phyloP scores from a whole-genome alignment of 37 sponge, comb jelly and placozoan species.

The Cladorhizidae sp. region DNA sequence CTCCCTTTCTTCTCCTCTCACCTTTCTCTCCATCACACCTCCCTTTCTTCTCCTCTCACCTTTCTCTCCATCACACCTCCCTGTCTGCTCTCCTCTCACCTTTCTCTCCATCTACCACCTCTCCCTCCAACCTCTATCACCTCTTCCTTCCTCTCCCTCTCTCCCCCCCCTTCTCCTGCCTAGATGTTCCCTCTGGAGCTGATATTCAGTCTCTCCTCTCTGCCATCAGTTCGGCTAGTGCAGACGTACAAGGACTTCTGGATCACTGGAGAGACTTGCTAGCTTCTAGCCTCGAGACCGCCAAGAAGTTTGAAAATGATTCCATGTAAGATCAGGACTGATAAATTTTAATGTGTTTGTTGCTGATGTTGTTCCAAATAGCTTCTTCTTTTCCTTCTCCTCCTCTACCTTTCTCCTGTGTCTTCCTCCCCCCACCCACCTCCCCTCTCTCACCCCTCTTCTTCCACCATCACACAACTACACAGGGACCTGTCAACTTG shows the following conservation, averaged over 20 bases:
- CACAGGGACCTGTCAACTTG: conserved; percentile 30
- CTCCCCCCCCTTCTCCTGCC: not conserved
- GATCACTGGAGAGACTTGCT: conserved; percentile 35
- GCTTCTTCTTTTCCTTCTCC: no score
- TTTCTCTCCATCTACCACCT: not conserved
- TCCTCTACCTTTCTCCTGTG: not conserved
- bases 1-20: not conserved
- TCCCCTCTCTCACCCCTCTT: no score
- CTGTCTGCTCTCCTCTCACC: not conserved
- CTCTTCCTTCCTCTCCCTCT: not conserved
- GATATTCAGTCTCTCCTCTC: conserved; percentile 18
- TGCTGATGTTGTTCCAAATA: no score
- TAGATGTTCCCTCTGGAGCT: conserved; percentile 7
- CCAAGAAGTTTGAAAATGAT: conserved; percentile 43
- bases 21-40: not conserved
- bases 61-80: not conserved
- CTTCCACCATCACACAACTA: no score
- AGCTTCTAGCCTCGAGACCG: conserved; percentile 26
- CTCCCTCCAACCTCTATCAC: not conserved
- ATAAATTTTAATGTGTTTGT: no score
- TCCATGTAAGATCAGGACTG: conserved; percentile 10
- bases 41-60: not conserved
- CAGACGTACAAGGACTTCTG: conserved; percentile 15
- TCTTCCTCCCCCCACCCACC: no score
- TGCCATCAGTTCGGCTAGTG: not conserved